Evolutionary conservation across 2,113 vertebrate genomes (phyloP), one percentile per base, ranked within the genome.

Genomic region (Alligator mississippiensis): DNA sequence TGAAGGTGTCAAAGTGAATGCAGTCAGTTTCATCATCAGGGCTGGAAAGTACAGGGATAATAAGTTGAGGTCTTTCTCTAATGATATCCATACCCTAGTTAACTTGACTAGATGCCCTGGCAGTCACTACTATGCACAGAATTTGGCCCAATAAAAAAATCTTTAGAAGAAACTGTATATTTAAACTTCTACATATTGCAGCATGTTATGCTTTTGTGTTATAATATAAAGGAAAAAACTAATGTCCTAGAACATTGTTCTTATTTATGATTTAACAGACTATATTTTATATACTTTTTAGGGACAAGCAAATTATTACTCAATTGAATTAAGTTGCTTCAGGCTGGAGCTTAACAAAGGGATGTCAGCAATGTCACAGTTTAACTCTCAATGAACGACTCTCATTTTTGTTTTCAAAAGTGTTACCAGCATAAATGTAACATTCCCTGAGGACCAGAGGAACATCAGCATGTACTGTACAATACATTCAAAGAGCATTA

Each of bases 391-490:
- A 13, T 22, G 21, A 22, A 22, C 19, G 24, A 12, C 34, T 24
- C 21, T 38, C 15, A 12, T 74, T 74, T 74, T 25, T 74, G 22
- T 11, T 14, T 14, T 74, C 34, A 38, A 34, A 34, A 34, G 70
- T 47, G 11, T 47, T 74, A 25, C 34, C 34, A 74, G 34, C 38
- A 38, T 47, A 74, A 47, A 38, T 74, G 70, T 47, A 92, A 16
- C 5, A 6, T 84, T 68, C 55, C 38, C 75, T 75, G 55, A 59
- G 47, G 76, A 84, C 21, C n/a, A 59, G 7, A 55, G 9, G 17
- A 78, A 9, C 1, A 1, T 4, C 6, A 4, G 13, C 19, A n/a
- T 38, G 19, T 55, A 62, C 22, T 0, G 0, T 62, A 30, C 13
- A 30, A 5, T 38, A 81, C 34, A 54, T 75, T 62, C 68, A 9